A percentile compares a stretch with the other conserved stretches of the same genome.
Conservation (phyloP, 2,797 vertebrate genomes). For the Eospalax fontanierii region DNA sequence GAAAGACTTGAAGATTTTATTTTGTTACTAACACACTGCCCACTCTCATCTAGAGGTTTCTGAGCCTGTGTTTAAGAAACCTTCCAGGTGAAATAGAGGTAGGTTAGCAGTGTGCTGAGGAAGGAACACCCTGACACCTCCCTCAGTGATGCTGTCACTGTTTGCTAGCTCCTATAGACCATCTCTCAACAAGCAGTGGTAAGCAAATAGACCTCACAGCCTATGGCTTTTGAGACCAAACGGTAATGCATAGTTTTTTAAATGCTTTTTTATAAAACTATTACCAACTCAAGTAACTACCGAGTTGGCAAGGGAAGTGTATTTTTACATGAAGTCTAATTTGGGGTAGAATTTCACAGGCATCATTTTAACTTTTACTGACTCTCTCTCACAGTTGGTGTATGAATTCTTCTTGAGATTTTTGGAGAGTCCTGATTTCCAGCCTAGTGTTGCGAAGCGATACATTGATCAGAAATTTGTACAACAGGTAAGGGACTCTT, state of each 20-base stretch:
- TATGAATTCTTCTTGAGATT: slow-evolving; percentile 99
- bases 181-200: slow-evolving; percentile 7
- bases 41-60: background rate
- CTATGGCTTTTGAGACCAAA: slow-evolving; percentile 28
- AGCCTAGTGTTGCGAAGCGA: slow-evolving; percentile 97
- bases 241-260: background rate
- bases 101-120: background rate
- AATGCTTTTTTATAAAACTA: background rate
- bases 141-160: background rate
- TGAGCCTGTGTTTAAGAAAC: slow-evolving; percentile 27
- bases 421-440: slow-evolving; percentile 98
- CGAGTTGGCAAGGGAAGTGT: background rate
- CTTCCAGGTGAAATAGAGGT: slow-evolving; percentile 22
- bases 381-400: slow-evolving; percentile 93
- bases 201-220: slow-evolving; percentile 41
- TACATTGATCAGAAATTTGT: slow-evolving; percentile 99
- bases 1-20: slow-evolving; percentile 44
- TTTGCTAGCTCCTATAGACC: slow-evolving; percentile 44
- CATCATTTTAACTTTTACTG: slow-evolving; percentile 72
- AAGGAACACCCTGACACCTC: background rate
- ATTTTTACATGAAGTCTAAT: background rate
- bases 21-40: background rate
- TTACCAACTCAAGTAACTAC: background rate
- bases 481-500: slow-evolving; percentile 93
- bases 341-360: background rate